Evolutionary conservation across 30 jellyfish, hydroid and myxozoan genomes (phyloP), one percentile per base, ranked within the genome.

Genomic region (Turritopsis dohrnii): DNA sequence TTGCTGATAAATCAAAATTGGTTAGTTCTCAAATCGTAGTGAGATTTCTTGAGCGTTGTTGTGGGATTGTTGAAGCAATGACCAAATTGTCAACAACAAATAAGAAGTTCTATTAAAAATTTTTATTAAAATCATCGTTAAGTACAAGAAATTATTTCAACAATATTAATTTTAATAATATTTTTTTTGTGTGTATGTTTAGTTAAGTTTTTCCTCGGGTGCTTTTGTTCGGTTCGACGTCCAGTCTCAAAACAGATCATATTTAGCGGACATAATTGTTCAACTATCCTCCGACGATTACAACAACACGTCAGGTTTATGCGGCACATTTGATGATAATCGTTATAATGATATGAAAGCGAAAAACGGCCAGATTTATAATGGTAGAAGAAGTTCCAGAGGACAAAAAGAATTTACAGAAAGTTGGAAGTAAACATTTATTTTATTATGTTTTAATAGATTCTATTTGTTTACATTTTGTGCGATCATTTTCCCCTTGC

Each of bases 201-300:
- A 90, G 97, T 75, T 90, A 26, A 80, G 80, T 4, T 88, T 92
- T 80, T 96, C 98, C 1, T 92, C 98, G 18, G 98, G 98, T 25
- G 95, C 98, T 0, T 88, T 21, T 69, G 88, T 92, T 13, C 79
- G 86, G 52, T 81, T 92, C 21, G 92, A 87, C 65, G 88, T 80
- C 52, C 83, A 85, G 22, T 87, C 86, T 16, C 85, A 95, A 95
- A 60, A 25, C 77, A 92, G 88, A 1, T 65, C 83, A 86, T 76
- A 84, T 85, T 92, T 80, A 41, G 96, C 98, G 19, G 87, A 92
- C 71, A 22, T 86, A 52, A 89, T 65, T 1, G 90, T 92, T 23
- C 95, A 88, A 85, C 86, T 88, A 0, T 92, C 95, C 1, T 88
- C 96, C 52, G 98, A 92, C 66, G 98, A 92, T 69, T 85, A 25